Percentiles rank a stretch among this genome's conserved stretches.
These are phyloP conservation scores for Sphaerophoria taeniata DNA, from an alignment of 2,888 invertebrate species.

Conservation along the genomic window DNA sequence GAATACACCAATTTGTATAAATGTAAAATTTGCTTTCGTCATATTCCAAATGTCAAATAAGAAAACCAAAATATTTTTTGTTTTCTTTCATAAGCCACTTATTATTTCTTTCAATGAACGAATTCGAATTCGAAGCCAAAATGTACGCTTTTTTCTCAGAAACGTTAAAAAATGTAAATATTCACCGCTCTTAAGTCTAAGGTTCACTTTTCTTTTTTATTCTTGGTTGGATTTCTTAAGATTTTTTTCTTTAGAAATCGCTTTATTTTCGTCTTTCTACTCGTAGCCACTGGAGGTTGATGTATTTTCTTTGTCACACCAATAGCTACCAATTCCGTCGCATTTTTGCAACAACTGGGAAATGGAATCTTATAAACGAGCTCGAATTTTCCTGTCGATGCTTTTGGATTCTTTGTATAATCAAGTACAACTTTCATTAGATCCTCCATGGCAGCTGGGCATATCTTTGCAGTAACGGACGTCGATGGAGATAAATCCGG, in stretches of 20 bases:
- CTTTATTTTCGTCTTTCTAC: constrained; percentile 14
- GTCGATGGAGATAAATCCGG: constrained; percentile 93
- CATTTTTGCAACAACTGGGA: constrained; percentile 7
- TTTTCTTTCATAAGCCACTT: too few species aligned
- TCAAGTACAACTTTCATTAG: constrained; percentile 91
- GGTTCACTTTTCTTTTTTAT: background rate
- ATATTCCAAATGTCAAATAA: background rate
- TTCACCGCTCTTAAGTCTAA: too few species aligned
- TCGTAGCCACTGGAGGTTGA: background rate
- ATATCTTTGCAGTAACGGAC: constrained; percentile 91
- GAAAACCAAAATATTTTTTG: background rate
- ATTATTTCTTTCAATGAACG: too few species aligned
- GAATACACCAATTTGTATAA: too few species aligned
- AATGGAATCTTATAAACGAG: constrained; percentile 81
- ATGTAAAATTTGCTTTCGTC: too few species aligned
- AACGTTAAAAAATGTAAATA: too few species aligned
- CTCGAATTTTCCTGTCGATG: constrained; percentile 86
- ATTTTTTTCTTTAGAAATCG: constrained; percentile 16
- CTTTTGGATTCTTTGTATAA: constrained; percentile 79
- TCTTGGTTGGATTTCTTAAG: constrained; percentile 3
- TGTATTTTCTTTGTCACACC: constrained; percentile 47
- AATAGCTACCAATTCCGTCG: constrained; percentile 33
- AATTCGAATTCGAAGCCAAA: too few species aligned
- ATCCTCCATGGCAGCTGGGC: constrained; percentile 91
- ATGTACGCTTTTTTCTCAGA: too few species aligned